Evolutionary conservation across 2,113 vertebrate genomes (phyloP).

Genomic region (Lagopus leucura): DNA sequence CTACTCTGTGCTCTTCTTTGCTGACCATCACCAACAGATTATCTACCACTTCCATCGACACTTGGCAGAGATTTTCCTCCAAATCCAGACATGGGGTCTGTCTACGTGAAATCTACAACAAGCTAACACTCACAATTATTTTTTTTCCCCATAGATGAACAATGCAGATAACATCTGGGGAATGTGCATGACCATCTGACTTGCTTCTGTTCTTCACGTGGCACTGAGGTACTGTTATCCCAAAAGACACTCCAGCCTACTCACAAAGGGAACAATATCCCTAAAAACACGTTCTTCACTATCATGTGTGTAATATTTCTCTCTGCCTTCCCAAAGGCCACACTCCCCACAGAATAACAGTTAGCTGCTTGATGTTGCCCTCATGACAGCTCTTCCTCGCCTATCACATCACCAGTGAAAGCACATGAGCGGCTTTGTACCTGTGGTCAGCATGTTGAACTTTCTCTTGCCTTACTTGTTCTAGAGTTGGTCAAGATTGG

Average conservation of each 20-base stretch:
- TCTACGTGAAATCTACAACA: background rate
- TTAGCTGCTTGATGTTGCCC: background rate
- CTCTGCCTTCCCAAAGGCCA: background rate
- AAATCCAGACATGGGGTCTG: background rate
- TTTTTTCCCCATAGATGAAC: background rate
- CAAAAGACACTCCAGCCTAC: background rate
- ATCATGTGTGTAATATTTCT: background rate
- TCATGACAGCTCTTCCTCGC: background rate
- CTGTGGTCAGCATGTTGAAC: background rate
- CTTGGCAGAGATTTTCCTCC: background rate
- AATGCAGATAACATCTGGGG: background rate
- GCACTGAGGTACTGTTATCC: background rate
- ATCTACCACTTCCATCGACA: background rate
- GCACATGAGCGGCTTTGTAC: background rate
- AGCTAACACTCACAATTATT: background rate
- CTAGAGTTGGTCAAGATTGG: background rate
- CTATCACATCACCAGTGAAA: background rate
- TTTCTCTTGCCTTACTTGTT: background rate
- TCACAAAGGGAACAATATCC: background rate
- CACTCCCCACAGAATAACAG: background rate
- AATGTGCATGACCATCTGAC: background rate
- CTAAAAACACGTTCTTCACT: background rate
- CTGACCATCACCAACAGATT: rapidly evolving
- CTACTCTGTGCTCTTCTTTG: background rate
- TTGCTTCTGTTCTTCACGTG: background rate